These are phyloP conservation scores for Cephalotes varians DNA, from an alignment of 2,888 invertebrate genomes.

Conservation along the genomic window DNA sequence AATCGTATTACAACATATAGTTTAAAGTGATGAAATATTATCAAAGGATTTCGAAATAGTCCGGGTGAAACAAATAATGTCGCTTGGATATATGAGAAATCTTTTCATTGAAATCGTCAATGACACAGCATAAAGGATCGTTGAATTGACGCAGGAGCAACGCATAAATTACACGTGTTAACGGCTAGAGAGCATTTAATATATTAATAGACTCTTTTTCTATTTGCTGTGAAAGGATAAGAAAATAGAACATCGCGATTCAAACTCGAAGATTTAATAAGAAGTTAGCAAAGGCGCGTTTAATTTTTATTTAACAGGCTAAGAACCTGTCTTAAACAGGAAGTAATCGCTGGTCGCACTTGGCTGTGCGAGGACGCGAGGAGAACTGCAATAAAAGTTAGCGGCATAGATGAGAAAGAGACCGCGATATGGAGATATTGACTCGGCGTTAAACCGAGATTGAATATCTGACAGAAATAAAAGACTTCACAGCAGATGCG, in stretches of 20 bases:
- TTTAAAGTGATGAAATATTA: constrained; percentile 17
- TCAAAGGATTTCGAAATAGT: constrained; percentile 57
- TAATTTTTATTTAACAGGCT: constrained; percentile 31
- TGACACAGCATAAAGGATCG: constrained; percentile 41
- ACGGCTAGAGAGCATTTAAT: constrained; percentile 63
- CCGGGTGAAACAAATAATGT: background rate
- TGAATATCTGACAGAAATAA: constrained; percentile 35
- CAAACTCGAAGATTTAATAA: constrained; percentile 44
- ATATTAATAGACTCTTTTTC: constrained; percentile 59
- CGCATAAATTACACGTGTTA: constrained; percentile 68
- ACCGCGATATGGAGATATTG: constrained; percentile 14
- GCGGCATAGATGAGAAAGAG: constrained; percentile 10
- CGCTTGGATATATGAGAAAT: background rate
- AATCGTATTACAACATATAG: background rate
- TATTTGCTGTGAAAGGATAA: background rate
- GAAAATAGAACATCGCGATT: constrained; percentile 20
- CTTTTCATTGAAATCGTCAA: constrained; percentile 55
- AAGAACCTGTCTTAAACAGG: constrained; percentile 46
- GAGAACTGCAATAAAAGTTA: constrained; percentile 1
- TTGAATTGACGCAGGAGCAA: constrained; percentile 57
- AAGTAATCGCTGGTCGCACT: constrained; percentile 27
- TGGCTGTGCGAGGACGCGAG: constrained; percentile 28
- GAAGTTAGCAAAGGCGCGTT: constrained; percentile 39
- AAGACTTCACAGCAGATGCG: background rate
- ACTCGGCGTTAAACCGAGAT: constrained; percentile 16